A percentile compares a stretch with the other conserved stretches of the same genome.
phyloP scores from a whole-genome alignment of 2,888 invertebrate species.

The Gisinianus flammeolus region DNA sequence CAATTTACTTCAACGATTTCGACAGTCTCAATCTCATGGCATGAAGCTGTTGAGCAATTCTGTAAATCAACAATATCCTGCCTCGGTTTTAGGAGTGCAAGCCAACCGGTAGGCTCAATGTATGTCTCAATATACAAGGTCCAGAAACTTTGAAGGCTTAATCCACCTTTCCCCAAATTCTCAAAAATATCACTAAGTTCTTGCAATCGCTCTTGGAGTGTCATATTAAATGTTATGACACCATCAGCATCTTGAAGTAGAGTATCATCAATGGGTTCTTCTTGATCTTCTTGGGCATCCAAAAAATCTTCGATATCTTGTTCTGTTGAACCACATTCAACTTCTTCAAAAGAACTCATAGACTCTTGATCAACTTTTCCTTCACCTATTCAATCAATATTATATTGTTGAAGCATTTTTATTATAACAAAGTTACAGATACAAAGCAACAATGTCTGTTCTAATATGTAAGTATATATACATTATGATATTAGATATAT shows the following conservation, averaged over 20 bases:
- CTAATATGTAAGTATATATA: not conserved
- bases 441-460: not conserved
- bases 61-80: not conserved
- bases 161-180: conserved; percentile 26
- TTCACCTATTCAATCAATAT: no score
- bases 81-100: not conserved
- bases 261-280: conserved; percentile 17
- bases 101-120: conserved; percentile 28
- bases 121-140: conserved; percentile 30
- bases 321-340: not conserved
- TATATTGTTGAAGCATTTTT: not conserved
- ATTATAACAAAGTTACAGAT: not conserved
- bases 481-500: not conserved
- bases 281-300: conserved; percentile 18
- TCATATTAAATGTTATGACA: conserved; percentile 25
- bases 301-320: conserved; percentile 13
- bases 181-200: conserved; percentile 32
- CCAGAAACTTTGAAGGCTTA: conserved; percentile 24
- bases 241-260: conserved; percentile 29
- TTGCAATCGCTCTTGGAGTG: conserved; percentile 21
- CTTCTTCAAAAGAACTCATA: conserved; percentile 9
- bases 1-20: conserved; percentile 32
- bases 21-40: conserved; percentile 12
- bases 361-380: not conserved
- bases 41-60: not conserved